phyloP scores from a whole-genome alignment of 1,140 invertebrate species.

The Hydropsyche tenuis region DNA sequence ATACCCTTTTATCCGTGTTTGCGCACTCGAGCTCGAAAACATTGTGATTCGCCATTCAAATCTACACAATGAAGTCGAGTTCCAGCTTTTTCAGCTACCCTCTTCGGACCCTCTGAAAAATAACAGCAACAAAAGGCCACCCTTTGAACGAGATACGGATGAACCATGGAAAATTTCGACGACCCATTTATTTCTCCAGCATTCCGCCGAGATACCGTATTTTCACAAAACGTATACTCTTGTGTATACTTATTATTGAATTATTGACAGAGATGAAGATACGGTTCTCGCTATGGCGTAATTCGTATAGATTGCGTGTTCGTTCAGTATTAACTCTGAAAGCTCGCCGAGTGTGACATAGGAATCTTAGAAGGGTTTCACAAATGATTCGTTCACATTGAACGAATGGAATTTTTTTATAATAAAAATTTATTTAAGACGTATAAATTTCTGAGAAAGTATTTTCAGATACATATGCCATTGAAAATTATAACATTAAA shows the following conservation, averaged over 20 bases:
- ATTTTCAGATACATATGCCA: no score
- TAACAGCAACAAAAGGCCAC: background rate
- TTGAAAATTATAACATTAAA: no score
- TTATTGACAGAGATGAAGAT: background rate
- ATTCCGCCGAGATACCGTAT: background rate
- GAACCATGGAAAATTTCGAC: conserved; percentile 5
- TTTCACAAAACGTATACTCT: background rate
- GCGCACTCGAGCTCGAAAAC: conserved; percentile 7
- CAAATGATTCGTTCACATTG: no score
- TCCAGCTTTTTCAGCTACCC: background rate
- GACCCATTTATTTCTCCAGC: background rate
- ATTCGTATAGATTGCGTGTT: no score
- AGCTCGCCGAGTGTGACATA: no score
- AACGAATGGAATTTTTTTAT: no score
- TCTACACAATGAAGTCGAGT: conserved; percentile 4
- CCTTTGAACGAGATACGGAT: background rate
- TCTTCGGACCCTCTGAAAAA: background rate
- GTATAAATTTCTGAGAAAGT: no score
- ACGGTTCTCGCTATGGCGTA: background rate
- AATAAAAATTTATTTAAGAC: no score
- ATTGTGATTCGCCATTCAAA: conserved; percentile 4
- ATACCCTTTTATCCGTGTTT: background rate
- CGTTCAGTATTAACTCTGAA: no score
- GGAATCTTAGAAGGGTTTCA: no score
- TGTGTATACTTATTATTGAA: background rate